Evolutionary conservation across 2,113 vertebrate genomes (phyloP).

Genomic region (Lichenostomus cassidix): DNA sequence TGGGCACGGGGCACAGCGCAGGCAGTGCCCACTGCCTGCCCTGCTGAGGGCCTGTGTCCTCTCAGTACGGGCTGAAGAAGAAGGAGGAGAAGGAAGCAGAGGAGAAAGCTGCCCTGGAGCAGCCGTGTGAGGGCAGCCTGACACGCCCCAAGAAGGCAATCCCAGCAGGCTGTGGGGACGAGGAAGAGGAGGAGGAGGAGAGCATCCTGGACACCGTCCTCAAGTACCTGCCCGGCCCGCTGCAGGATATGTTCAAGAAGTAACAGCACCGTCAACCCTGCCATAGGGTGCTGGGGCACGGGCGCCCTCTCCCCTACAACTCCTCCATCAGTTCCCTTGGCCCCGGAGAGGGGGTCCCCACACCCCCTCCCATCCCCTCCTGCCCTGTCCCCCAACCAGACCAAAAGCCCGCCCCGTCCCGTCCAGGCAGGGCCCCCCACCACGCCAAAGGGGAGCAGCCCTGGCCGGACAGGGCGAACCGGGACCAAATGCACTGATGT

Average conservation of each 20-base stretch:
- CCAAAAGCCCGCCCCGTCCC: slow-evolving; percentile 34
- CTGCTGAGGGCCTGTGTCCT: not conserved
- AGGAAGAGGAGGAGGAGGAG: slow-evolving; percentile 94
- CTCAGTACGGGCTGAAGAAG: slow-evolving; percentile 96
- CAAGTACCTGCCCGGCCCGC: slow-evolving; percentile 94
- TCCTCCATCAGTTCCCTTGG: slow-evolving; percentile 27
- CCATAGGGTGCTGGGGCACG: slow-evolving; percentile 61
- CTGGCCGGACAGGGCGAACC: slow-evolving; percentile 32
- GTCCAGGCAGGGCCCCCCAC: slow-evolving; percentile 34
- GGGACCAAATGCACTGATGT: slow-evolving; percentile 69
- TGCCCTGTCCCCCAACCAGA: not conserved
- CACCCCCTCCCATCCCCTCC: not conserved
- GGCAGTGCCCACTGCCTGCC: not conserved
- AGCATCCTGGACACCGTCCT: slow-evolving; percentile 98
- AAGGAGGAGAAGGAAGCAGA: slow-evolving; percentile 98
- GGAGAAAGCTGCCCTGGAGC: slow-evolving; percentile 96
- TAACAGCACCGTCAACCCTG: slow-evolving; percentile 70
- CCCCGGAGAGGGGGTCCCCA: not conserved
- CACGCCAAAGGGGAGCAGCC: slow-evolving; percentile 44
- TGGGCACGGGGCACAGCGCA: not conserved
- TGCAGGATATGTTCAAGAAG: slow-evolving; percentile 99
- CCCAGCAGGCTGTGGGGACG: slow-evolving; percentile 90
- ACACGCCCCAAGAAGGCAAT: slow-evolving; percentile 97
- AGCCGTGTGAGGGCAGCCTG: slow-evolving; percentile 94
- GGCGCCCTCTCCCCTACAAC: slow-evolving; percentile 28